Conservation (phyloP, 2,113 vertebrate species). For the Notechis scutatus region DNA sequence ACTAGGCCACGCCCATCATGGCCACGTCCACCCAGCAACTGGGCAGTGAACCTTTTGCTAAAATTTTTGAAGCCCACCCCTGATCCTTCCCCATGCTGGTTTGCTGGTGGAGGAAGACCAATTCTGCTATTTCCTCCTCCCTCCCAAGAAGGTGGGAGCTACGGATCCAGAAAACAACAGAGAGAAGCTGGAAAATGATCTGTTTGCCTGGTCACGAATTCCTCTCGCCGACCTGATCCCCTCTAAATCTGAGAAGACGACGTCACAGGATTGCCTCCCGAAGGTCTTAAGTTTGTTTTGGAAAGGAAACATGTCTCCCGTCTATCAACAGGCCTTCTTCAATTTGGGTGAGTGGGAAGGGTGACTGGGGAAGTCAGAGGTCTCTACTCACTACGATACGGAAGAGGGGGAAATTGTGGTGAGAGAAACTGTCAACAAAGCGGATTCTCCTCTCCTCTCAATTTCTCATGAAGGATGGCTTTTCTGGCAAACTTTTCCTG, state of each 20-base stretch:
- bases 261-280: neutral
- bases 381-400: neutral
- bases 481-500: neutral
- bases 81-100: fast-evolving
- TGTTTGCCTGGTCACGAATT: fast-evolving
- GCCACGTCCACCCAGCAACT: no score
- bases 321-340: neutral
- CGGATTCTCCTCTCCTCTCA: neutral
- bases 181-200: fast-evolving
- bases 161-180: fast-evolving
- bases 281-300: neutral
- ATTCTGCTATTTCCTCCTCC: neutral
- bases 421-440: neutral
- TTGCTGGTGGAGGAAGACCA: fast-evolving
- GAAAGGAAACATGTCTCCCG: neutral
- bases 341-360: neutral
- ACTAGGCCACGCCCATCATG: no score
- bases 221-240: neutral
- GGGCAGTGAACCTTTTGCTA: no score
- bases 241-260: slow-evolving; percentile 1
- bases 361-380: neutral
- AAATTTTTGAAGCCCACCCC: no score
- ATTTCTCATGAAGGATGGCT: neutral
- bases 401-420: neutral
- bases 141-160: neutral